Evolutionary conservation across 2,797 vertebrate genomes (phyloP).

Genomic region (Lerista edwardsae): DNA sequence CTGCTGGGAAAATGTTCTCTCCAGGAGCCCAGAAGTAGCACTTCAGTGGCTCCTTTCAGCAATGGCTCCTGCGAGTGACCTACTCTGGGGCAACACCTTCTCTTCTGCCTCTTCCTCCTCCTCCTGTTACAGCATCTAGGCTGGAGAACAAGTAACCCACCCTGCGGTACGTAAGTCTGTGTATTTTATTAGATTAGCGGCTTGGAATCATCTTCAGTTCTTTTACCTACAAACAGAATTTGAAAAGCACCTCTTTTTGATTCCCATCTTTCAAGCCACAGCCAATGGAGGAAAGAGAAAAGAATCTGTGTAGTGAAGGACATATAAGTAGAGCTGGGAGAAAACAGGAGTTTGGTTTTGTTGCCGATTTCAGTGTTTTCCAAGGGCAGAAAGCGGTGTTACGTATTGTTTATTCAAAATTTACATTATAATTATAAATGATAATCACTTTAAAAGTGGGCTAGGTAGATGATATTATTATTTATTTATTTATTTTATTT

Average conservation of each 20-base stretch:
- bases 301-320: not conserved
- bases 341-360: too few relatives aligned
- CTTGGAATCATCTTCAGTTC: not conserved
- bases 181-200: not conserved
- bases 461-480: too few relatives aligned
- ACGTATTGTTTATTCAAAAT: too few relatives aligned
- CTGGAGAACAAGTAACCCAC: not conserved
- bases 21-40: not conserved
- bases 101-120: too few relatives aligned
- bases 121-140: accelerated
- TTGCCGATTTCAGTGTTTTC: too few relatives aligned
- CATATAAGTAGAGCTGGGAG: too few relatives aligned
- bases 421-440: too few relatives aligned
- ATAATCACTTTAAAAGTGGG: too few relatives aligned
- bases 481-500: too few relatives aligned
- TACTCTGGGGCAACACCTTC: slow-evolving; percentile 4
- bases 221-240: slow-evolving; percentile 5
- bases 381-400: too few relatives aligned
- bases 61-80: slow-evolving; percentile 24
- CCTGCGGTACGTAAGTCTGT: not conserved
- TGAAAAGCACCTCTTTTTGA: slow-evolving; percentile 10
- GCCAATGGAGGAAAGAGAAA: not conserved
- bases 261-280: not conserved
- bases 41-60: slow-evolving; percentile 30
- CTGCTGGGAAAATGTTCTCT: slow-evolving; percentile 19